Evolutionary conservation across 2,888 invertebrate genomes (phyloP).

Genomic region (Galerucella calmariensis): DNA sequence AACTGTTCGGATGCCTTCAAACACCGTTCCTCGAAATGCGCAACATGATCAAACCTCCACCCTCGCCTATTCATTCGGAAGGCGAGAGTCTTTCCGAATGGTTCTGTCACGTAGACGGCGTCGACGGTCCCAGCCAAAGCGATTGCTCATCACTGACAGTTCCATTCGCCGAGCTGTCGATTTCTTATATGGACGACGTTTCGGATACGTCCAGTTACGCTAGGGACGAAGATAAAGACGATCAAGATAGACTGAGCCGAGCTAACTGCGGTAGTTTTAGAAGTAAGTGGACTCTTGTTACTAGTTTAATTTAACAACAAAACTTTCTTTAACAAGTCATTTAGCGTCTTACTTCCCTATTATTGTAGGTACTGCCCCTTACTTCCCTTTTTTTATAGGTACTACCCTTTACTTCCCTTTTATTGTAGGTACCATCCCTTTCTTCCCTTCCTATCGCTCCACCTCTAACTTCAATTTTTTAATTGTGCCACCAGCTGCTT

Average conservation of each 20-base stretch:
- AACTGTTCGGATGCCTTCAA: slow-evolving; percentile 71
- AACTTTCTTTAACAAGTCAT: too few relatives aligned
- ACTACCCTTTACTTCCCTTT: neutral
- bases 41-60: slow-evolving; percentile 68
- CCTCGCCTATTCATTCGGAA: slow-evolving; percentile 31
- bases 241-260: slow-evolving; percentile 51
- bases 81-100: slow-evolving; percentile 62
- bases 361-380: too few relatives aligned
- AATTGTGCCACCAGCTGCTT: too few relatives aligned
- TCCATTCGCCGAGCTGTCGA: slow-evolving; percentile 63
- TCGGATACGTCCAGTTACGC: slow-evolving; percentile 59
- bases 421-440: neutral
- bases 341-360: too few relatives aligned
- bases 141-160: slow-evolving; percentile 64
- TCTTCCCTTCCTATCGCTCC: neutral
- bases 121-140: slow-evolving; percentile 53
- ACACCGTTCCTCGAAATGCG: slow-evolving; percentile 69
- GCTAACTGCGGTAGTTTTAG: slow-evolving; percentile 57
- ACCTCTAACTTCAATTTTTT: too few relatives aligned
- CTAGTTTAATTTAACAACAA: too few relatives aligned
- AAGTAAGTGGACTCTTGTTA: slow-evolving; percentile 48
- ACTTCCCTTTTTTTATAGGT: too few relatives aligned
- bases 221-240: slow-evolving; percentile 44
- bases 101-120: slow-evolving; percentile 58
- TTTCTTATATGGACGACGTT: slow-evolving; percentile 63